These are phyloP conservation scores for Phyllostomus hastatus DNA, from an alignment of 2,113 vertebrate genomes.

Conservation along the genomic window DNA sequence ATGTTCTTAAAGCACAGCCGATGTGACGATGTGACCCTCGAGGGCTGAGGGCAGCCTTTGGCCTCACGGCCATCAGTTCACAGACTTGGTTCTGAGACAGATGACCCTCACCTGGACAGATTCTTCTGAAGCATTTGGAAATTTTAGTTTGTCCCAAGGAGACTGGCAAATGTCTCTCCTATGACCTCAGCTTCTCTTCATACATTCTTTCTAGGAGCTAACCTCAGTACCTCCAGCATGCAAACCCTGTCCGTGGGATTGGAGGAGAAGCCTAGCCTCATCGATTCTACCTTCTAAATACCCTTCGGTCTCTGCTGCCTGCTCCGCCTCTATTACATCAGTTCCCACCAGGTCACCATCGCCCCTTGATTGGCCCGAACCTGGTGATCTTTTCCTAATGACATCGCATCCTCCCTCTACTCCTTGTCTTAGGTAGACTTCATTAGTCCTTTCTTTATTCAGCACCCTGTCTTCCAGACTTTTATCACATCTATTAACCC, in stretches of 20 bases:
- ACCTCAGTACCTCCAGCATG: neutral
- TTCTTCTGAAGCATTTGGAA: neutral
- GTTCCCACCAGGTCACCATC: neutral
- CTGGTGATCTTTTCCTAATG: neutral
- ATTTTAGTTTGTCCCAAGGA: neutral
- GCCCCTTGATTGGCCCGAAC: neutral
- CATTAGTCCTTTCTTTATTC: neutral
- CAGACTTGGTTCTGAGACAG: neutral
- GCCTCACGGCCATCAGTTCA: neutral
- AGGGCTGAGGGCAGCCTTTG: neutral
- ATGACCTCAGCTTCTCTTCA: neutral
- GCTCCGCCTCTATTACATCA: neutral
- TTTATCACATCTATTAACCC: neutral
- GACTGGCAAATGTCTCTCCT: neutral
- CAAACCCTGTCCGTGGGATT: neutral
- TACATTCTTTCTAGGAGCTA: neutral
- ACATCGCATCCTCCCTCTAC: neutral
- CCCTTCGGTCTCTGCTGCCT: neutral
- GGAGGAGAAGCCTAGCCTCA: neutral
- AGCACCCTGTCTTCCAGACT: neutral
- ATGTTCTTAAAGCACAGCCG: neutral
- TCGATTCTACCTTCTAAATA: neutral
- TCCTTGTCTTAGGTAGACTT: neutral
- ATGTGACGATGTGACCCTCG: neutral
- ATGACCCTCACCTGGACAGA: neutral